Evolutionary conservation across 2,888 invertebrate genomes (phyloP).

Genomic region (Lasioglossum malachurum): DNA sequence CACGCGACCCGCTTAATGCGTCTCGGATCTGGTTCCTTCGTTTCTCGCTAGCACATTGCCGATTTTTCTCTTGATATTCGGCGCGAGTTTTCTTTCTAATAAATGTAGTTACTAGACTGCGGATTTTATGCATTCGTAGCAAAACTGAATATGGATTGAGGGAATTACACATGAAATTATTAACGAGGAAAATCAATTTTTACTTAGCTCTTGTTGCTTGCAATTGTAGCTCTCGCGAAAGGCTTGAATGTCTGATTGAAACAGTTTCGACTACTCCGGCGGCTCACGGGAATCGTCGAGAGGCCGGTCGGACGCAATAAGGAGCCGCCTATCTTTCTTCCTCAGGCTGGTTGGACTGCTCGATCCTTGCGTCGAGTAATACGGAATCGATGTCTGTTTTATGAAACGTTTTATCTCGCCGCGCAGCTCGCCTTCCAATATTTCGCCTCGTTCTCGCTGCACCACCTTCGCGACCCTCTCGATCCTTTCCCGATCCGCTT

Average conservation of each 20-base stretch:
- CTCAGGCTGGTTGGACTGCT: conserved; percentile 15
- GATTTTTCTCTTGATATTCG: background rate
- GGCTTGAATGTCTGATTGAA: background rate
- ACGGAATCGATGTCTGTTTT: conserved; percentile 80
- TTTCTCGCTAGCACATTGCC: background rate
- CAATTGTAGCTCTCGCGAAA: background rate
- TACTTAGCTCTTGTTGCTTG: too few species aligned
- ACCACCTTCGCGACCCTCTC: conserved; percentile 33
- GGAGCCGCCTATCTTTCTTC: conserved; percentile 61
- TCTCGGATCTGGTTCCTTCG: background rate
- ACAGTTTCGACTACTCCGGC: background rate
- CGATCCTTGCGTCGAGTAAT: conserved; percentile 72
- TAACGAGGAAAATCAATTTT: too few species aligned
- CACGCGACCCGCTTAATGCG: conserved; percentile 1
- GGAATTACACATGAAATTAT: too few species aligned
- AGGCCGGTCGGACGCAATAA: background rate
- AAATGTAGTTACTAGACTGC: too few species aligned
- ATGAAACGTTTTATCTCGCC: conserved; percentile 80
- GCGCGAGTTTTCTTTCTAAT: background rate
- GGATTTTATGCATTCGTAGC: too few species aligned
- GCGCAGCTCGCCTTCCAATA: conserved; percentile 76
- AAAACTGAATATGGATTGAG: too few species aligned
- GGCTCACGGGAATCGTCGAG: background rate
- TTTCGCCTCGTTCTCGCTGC: conserved; percentile 72
- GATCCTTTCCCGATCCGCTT: conserved; percentile 38